Conservation (phyloP, 1,140 invertebrate species). For the Penaeus indicus region DNA sequence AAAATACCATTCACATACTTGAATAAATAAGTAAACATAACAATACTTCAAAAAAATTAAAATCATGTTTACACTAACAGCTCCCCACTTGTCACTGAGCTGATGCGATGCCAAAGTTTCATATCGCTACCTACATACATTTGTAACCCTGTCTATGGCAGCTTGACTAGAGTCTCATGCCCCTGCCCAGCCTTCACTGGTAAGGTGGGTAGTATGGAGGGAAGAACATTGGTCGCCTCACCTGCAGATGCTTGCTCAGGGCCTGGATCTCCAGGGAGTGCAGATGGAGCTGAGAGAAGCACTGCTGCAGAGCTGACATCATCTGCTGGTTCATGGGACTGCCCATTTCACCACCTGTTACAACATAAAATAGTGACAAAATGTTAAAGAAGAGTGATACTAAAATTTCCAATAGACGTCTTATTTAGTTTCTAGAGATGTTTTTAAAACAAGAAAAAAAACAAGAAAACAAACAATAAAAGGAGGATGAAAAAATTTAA, state of each 20-base stretch:
- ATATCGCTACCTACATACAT: too few relatives aligned
- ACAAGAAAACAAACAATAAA: too few relatives aligned
- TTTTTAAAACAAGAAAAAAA: too few relatives aligned
- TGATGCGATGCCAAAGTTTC: too few relatives aligned
- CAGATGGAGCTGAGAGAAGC: constrained; percentile 65
- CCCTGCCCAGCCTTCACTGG: neutral
- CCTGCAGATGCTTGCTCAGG: constrained; percentile 66
- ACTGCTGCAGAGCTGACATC: constrained; percentile 61
- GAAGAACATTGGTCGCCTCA: constrained; percentile 55
- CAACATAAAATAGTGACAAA: neutral
- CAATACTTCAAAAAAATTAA: too few relatives aligned
- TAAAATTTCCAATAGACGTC: neutral
- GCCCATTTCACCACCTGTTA: neutral
- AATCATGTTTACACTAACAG: too few relatives aligned
- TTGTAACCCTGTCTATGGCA: too few relatives aligned
- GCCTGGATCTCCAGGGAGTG: constrained; percentile 66
- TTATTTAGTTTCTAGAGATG: too few relatives aligned
- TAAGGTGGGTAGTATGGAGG: constrained; percentile 20
- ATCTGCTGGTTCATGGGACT: constrained; percentile 43
- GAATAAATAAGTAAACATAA: too few relatives aligned
- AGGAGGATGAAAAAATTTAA: too few relatives aligned
- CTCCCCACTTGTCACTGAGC: too few relatives aligned
- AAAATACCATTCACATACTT: too few relatives aligned
- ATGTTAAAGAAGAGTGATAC: neutral
- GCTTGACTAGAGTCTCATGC: neutral